Percentiles rank a stretch among this genome's conserved stretches.
Conservation (phyloP, 2,888 invertebrate genomes). For the Adelphocoris suturalis region DNA sequence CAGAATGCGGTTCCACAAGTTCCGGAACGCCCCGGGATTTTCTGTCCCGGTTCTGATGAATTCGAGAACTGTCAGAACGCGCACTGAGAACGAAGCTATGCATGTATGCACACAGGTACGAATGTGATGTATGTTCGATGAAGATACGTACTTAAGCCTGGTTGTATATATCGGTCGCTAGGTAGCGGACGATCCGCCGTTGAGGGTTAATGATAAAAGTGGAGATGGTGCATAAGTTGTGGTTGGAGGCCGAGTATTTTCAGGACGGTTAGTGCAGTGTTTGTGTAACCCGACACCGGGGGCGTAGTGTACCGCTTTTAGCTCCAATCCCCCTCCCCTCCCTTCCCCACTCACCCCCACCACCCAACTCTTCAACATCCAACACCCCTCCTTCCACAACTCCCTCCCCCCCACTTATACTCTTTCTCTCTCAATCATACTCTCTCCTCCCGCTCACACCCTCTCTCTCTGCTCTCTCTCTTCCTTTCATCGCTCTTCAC, state of each 20-base stretch:
- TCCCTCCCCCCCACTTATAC: too few species aligned
- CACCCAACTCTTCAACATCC: too few species aligned
- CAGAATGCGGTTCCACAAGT: too few species aligned
- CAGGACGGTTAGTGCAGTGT: constrained; percentile 74
- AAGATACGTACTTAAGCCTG: too few species aligned
- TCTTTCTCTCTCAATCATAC: too few species aligned
- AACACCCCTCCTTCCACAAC: too few species aligned
- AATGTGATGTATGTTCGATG: too few species aligned
- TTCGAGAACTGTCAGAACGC: too few species aligned
- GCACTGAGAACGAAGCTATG: too few species aligned
- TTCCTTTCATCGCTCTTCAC: constrained; percentile 26
- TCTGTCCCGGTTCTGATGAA: too few species aligned
- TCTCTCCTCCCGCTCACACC: background rate
- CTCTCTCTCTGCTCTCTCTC: background rate
- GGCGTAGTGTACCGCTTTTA: constrained; percentile 71
- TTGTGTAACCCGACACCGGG: constrained; percentile 74
- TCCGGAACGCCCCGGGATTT: too few species aligned
- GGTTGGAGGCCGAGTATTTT: constrained; percentile 73
- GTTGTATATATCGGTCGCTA: background rate
- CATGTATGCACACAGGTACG: too few species aligned
- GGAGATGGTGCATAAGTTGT: constrained; percentile 53
- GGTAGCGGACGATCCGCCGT: background rate
- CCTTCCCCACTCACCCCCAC: background rate
- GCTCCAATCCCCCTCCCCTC: constrained; percentile 53
- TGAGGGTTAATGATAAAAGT: constrained; percentile 18